phyloP scores from a whole-genome alignment of 2,888 invertebrate species.

The Dendrolimus pini region DNA sequence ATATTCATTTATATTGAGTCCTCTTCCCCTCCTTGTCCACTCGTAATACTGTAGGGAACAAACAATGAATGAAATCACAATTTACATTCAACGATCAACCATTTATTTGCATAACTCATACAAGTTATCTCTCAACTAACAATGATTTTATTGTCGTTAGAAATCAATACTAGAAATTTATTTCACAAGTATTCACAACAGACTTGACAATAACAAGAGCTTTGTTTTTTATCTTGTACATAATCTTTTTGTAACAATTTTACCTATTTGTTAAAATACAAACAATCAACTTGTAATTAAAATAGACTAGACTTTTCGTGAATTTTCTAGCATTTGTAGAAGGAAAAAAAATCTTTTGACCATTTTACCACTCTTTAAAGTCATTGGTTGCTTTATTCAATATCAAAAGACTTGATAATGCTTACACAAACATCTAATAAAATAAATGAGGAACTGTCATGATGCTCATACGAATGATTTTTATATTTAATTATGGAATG shows the following conservation, averaged over 20 bases:
- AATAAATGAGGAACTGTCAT: too few species aligned
- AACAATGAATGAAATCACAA: slow-evolving; percentile 63
- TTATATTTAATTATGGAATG: slow-evolving; percentile 2
- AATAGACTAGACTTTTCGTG: too few species aligned
- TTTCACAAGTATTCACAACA: slow-evolving; percentile 52
- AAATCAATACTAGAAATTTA: slow-evolving; percentile 68
- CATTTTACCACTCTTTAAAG: neutral
- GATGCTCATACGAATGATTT: too few species aligned
- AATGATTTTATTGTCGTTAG: slow-evolving; percentile 60
- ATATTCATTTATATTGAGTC: neutral
- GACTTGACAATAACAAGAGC: slow-evolving; percentile 1
- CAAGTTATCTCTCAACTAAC: slow-evolving; percentile 39
- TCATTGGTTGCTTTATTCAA: neutral
- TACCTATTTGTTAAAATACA: neutral
- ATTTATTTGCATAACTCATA: slow-evolving; percentile 65
- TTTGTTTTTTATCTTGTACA: slow-evolving; percentile 10
- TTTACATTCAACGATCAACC: slow-evolving; percentile 64
- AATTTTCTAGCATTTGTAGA: too few species aligned
- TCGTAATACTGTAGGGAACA: slow-evolving; percentile 1
- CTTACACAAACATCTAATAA: too few species aligned
- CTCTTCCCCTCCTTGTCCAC: slow-evolving; percentile 7
- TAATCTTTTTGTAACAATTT: neutral
- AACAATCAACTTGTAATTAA: too few species aligned
- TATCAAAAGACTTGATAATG: neutral
- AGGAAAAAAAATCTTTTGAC: too few species aligned